These are phyloP conservation scores for Echinops telfairi DNA, from an alignment of 2,113 vertebrate genomes.

Conservation along the genomic window DNA sequence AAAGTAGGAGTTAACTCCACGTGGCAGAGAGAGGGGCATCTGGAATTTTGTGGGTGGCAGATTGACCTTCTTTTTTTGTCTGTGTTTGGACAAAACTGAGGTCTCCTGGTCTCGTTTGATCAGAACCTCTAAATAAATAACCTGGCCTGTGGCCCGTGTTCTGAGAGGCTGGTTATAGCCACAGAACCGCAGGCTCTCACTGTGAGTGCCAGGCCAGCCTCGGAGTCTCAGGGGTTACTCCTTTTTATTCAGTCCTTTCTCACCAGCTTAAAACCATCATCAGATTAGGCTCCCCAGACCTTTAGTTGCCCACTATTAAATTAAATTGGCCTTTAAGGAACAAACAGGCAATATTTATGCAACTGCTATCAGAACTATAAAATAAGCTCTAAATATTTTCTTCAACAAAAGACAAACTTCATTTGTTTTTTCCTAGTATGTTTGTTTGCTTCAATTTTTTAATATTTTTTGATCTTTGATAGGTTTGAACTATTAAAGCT, in stretches of 20 bases:
- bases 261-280: constrained; percentile 18
- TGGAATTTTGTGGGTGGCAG: not conserved
- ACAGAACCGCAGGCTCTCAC: not conserved
- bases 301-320: constrained; percentile 24
- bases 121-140: not conserved
- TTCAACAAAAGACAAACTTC: constrained; percentile 17
- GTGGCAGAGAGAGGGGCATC: not conserved
- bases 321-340: constrained; percentile 43
- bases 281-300: not conserved
- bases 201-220: not conserved
- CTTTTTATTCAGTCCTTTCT: not conserved
- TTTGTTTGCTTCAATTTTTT: not conserved
- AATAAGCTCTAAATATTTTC: constrained; percentile 16
- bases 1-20: not conserved
- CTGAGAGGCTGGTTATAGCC: not conserved
- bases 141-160: not conserved
- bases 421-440: not conserved
- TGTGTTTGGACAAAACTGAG: constrained; percentile 52
- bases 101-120: not conserved
- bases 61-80: not conserved
- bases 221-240: not conserved
- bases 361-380: constrained; percentile 40
- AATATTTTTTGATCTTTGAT: not conserved
- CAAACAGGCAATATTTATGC: constrained; percentile 39
- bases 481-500: constrained; percentile 1